Base-by-base conservation (phyloP, 1,140 invertebrate species). In the Zophobas morio region DNA sequence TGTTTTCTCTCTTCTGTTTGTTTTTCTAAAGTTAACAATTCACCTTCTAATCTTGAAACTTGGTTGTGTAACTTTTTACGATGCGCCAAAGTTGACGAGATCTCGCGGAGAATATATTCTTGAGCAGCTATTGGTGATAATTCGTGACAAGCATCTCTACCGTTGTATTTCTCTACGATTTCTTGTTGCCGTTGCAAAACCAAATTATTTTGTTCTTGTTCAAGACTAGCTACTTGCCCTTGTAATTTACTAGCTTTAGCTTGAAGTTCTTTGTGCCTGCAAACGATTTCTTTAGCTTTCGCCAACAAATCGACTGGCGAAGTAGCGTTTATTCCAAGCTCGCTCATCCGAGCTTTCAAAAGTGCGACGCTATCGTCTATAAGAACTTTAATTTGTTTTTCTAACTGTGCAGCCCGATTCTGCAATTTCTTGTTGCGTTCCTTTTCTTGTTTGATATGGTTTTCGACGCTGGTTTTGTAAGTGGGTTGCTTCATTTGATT, bases 271-370 rank as follows among this genome's bases (percentile, higher is more conserved):
- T 97, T 97, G 84, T 98, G 96, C 46, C 94, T 88, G 53, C 95
- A 90, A 3, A 98, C 96, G 80, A 98, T 98, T 87, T 97, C 95
- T 86, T 98, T 97, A 36, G 96, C 95, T 86, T 96, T 96, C 0
- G 93, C 91, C 6, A 98, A 88, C 63, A 98, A 88, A 86, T 98
- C 96, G 40, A 94, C 93, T 74, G 91, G 93, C 40, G 92, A 94
- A 1, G 92, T 93, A 3, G 93, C 91, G 84, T 95, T 92, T 79
- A 98, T 97, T 73, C 94, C 96, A 77, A 99, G 88, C 85, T 98
- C 96, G 76, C 92, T 93, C 92, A 98, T 95, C 70, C 96, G 89
- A n/a, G 93, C 92, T 85, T 97, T 96, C 4, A 99, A 87, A 49
- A 98, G 87, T 33, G 92, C 92, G n/a, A 98, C 95, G 83, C 96